A percentile compares a stretch with the other conserved stretches of the same genome.
Evolutionary conservation across 37 sponge, comb jelly and placozoan genomes (phyloP).

Genomic region (Ianthella basta): DNA sequence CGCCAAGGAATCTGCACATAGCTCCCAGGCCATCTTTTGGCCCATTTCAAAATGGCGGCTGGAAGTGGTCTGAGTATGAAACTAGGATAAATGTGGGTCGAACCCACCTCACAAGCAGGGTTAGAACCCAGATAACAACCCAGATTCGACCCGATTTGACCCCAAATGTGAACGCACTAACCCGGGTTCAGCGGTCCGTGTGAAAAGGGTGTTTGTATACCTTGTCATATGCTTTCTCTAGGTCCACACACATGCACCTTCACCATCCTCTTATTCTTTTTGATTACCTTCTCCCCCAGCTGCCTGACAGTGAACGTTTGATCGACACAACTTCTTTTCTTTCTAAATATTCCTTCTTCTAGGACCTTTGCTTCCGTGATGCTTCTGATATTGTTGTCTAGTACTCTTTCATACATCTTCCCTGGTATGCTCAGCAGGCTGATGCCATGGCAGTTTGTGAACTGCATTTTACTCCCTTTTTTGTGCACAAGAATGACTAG

Average conservation of each 20-base stretch:
- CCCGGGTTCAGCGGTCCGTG: too few species aligned
- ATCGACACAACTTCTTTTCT: neutral
- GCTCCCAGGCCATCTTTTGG: too few species aligned
- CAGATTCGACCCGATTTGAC: too few species aligned
- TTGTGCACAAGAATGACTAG: neutral
- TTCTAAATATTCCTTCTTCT: neutral
- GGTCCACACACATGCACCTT: slow-evolving; percentile 2
- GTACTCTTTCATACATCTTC: neutral
- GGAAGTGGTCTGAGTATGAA: too few species aligned
- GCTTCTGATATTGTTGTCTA: neutral
- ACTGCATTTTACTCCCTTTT: neutral
- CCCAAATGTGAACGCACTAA: too few species aligned
- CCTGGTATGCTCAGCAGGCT: slow-evolving; percentile 2
- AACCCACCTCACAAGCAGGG: too few species aligned
- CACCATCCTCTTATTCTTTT: neutral
- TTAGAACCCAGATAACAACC: too few species aligned
- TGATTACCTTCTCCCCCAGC: neutral
- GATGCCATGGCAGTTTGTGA: neutral
- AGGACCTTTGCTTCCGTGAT: neutral
- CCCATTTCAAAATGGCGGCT: too few species aligned
- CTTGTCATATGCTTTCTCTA: neutral
- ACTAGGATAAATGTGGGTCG: too few species aligned
- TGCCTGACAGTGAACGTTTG: slow-evolving; percentile 1
- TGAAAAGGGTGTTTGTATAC: too few species aligned
- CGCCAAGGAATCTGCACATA: too few species aligned